phyloP scores from a whole-genome alignment of 1,140 invertebrate genomes.

The Pantala flavescens region DNA sequence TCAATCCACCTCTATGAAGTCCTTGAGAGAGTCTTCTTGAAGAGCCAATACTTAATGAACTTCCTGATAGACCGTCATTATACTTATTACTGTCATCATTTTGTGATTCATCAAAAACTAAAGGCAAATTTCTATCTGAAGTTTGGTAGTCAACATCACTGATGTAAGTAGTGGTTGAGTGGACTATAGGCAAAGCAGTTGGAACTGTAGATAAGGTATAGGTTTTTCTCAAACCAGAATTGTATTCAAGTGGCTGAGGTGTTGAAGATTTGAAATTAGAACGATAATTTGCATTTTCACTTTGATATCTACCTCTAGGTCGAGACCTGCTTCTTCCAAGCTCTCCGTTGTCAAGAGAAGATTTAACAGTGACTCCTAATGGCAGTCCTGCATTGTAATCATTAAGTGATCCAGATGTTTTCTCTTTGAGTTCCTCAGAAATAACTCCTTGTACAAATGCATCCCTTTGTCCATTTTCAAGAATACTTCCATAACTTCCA shows the following conservation, averaged over 20 bases:
- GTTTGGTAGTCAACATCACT: too few relatives aligned
- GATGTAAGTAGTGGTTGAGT: not conserved
- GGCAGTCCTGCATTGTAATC: not conserved
- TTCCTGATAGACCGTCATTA: too few relatives aligned
- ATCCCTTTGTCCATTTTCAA: slow-evolving; percentile 19
- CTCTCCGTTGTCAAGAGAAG: not conserved
- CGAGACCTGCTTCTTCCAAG: not conserved
- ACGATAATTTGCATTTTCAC: not conserved
- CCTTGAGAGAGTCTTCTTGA: too few relatives aligned
- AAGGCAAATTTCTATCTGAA: too few relatives aligned
- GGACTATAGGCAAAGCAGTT: not conserved
- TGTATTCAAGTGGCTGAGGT: not conserved
- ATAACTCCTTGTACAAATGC: slow-evolving; percentile 16
- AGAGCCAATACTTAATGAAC: too few relatives aligned
- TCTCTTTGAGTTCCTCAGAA: not conserved
- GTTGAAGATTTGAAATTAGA: not conserved
- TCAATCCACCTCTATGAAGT: too few relatives aligned
- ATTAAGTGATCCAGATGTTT: not conserved
- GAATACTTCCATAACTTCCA: slow-evolving; percentile 25
- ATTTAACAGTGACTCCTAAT: not conserved
- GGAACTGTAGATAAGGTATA: not conserved
- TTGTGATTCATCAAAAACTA: too few relatives aligned
- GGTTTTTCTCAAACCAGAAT: not conserved
- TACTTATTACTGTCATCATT: too few relatives aligned
- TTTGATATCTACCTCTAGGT: not conserved